phyloP scores from a whole-genome alignment of 2,888 invertebrate genomes.

The Protophormia terraenovae region DNA sequence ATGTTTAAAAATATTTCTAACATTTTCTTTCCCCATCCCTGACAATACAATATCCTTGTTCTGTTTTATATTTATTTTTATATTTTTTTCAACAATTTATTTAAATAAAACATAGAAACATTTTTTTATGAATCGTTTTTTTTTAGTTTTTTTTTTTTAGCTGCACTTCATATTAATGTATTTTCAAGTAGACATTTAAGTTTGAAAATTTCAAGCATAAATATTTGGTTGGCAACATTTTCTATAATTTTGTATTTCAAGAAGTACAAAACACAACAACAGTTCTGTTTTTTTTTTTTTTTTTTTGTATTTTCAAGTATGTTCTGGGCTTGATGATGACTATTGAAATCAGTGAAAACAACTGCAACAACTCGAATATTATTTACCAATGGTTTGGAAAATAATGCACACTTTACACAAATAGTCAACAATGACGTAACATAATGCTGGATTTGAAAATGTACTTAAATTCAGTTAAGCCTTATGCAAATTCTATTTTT shows the following conservation, averaged over 20 bases:
- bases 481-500: slow-evolving; percentile 46
- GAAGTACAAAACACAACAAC: too few species aligned
- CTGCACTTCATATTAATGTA: slow-evolving; percentile 55
- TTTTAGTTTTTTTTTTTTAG: too few species aligned
- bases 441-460: slow-evolving; percentile 44
- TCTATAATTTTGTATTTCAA: background rate
- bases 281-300: background rate
- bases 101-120: background rate
- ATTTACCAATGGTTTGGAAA: slow-evolving; percentile 65
- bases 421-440: slow-evolving; percentile 37
- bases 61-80: too few species aligned
- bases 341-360: slow-evolving; percentile 33
- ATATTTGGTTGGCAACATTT: background rate
- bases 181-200: slow-evolving; percentile 54
- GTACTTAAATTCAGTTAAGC: slow-evolving; percentile 55
- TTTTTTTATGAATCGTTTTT: slow-evolving; percentile 14
- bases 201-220: slow-evolving; percentile 26
- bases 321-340: slow-evolving; percentile 36
- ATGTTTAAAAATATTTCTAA: too few species aligned
- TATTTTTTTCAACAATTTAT: background rate
- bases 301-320: slow-evolving; percentile 45
- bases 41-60: too few species aligned
- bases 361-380: slow-evolving; percentile 54
- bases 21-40: too few species aligned
- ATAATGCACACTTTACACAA: slow-evolving; percentile 51